Evolutionary conservation across 2,888 invertebrate species (phyloP), one percentile per base, ranked within the genome.

Genomic region (Ctenicera cuprea): DNA sequence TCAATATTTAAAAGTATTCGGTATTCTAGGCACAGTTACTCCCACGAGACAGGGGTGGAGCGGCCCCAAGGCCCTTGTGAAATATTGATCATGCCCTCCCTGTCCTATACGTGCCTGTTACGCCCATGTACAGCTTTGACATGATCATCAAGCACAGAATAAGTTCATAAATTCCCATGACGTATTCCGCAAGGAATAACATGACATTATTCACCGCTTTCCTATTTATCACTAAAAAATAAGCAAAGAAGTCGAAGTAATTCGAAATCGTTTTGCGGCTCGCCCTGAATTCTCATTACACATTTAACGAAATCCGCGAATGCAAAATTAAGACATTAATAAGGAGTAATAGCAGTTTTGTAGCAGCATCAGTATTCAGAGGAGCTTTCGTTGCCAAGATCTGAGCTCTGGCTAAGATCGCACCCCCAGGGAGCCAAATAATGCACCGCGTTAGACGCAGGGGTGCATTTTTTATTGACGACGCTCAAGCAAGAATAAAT

Each of bases 391-490:
- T 52, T 59, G 68, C 57, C 41, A 71, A 70, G 73, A 73, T 77
- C 77, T 68, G 38, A 64, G 66, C 50, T 68, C 52, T 57, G 59
- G 54, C 73, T 62, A 71, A 73, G 75, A 64, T 70, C 69, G 65
- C 69, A 73, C 76, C 77, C 73, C 73, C 59, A 78, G 82, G 83
- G 81, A 81, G 76, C 69, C 78, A 79, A 84, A 83, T 84, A 85
- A 84, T 85, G 84, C 84, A 84, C 82, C 83, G 80, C 77, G 78
- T 76, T 78, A 78, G 77, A 62, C 70, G 65, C 71, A 70, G 80
- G 86, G 86, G 86, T 86, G 86, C 85, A 86, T 86, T 85, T 85
- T 86, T 86, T 85, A 86, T 83, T 79, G 82, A 78, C 77, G 76
- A 79, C 80, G 78, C 80, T 80, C 82, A 80, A 81, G 81, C 82